Base-by-base conservation (phyloP, 1,140 invertebrate genomes). In the Anoplophora glabripennis region DNA sequence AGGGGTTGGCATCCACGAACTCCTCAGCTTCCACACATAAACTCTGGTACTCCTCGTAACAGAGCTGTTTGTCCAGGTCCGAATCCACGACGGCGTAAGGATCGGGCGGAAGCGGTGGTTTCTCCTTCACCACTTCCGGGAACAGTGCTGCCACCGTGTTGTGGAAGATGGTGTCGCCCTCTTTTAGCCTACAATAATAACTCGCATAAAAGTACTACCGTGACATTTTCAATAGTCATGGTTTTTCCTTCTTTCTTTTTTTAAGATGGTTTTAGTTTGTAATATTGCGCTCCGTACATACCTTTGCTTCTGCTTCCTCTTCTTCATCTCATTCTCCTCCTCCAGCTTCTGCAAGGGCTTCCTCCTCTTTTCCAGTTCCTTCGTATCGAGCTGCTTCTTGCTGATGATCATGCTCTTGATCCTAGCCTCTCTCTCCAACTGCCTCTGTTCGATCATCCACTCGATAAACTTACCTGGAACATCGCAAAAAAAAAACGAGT, bases 371-470 rank as follows among this genome's bases (percentile, higher is more conserved):
- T 80, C 70, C 8, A 81, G 58, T n/a, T 76, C 72, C 44, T 80
- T 75, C n/a, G 73, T 72, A 15, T 75, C 68, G 4, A 81, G 51
- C 4, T 78, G 76, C 49, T 80, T 80, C 54, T 76, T 79, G 12
- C 70, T 70, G 4, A 80, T 64, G 15, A 81, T 73, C 10, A 75
- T 69, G 33, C 69, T 67, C 46, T 77, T 77, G 73, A 82, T 80
- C n/a, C 76, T 70, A 28, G 74, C 69, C 56, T 78, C 60, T 58
- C 80, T 76, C 56, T 74, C 75, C 8, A 63, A 46, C 41, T 70
- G 69, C 72, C 78, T 77, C 12, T 73, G 74, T 33, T 71, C 65
- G 9, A 58, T 67, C 4, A 76, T 68, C 59, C 71, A 70, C 45
- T 79, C 73, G 1, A 64, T 35, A 46, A 77, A 71, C 33, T 75